Conservation (phyloP, 2,113 vertebrate genomes). For the Tonatia bakeri region DNA sequence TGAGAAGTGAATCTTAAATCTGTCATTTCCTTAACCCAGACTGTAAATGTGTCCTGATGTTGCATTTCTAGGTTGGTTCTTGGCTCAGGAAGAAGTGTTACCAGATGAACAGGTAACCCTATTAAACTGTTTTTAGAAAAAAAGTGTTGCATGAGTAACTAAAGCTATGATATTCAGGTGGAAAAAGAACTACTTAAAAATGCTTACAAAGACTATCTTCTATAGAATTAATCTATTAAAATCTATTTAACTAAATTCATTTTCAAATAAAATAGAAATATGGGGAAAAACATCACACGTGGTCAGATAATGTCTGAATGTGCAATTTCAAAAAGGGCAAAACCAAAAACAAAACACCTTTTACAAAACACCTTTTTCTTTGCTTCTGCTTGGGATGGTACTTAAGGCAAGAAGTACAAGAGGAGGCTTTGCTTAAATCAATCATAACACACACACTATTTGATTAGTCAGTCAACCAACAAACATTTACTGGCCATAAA, state of each 20-base stretch:
- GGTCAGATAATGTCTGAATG: neutral
- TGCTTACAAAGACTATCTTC: neutral
- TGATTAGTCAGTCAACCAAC: no score
- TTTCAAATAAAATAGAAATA: neutral
- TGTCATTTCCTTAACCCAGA: no score
- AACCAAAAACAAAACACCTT: neutral
- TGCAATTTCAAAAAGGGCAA: neutral
- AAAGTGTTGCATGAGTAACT: neutral
- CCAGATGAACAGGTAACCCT: neutral
- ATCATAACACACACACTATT: rapidly evolving
- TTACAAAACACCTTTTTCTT: neutral
- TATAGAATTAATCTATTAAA: neutral
- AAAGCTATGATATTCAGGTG: neutral
- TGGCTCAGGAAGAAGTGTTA: neutral
- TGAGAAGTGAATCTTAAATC: neutral
- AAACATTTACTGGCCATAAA: neutral
- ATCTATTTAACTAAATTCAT: neutral
- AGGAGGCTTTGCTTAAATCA: neutral
- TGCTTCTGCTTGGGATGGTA: neutral
- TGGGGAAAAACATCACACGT: neutral
- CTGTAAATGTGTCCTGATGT: neutral
- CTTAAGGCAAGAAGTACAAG: neutral
- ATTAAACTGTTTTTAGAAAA: neutral
- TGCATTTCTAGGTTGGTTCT: neutral
- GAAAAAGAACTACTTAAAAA: neutral